These are phyloP conservation scores for Heterocephalus glaber DNA, from an alignment of 2,113 vertebrate species.

Conservation along the genomic window DNA sequence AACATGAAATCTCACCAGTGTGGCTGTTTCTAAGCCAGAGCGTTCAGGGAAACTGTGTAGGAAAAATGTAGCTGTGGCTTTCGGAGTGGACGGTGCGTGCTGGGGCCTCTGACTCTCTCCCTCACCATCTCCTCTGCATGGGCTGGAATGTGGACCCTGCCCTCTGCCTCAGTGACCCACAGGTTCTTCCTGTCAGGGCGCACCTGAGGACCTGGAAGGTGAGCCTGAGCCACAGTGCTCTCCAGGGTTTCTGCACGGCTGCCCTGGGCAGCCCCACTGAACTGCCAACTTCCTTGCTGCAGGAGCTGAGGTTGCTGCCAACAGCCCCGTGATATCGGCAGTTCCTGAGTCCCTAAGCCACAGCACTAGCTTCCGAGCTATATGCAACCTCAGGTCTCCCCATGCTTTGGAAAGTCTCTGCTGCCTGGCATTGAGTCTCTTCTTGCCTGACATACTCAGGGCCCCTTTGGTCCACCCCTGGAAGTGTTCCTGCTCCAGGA, in stretches of 20 bases:
- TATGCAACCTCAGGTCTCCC: too few species aligned
- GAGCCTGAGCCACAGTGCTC: accelerated
- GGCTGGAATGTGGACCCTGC: neutral
- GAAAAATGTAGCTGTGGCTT: accelerated
- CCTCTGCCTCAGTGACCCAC: neutral
- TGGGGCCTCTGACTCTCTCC: neutral
- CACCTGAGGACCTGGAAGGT: neutral
- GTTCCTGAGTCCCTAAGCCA: neutral
- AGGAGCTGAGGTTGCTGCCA: neutral
- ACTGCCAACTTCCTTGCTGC: accelerated
- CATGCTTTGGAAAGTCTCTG: too few species aligned
- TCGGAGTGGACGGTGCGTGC: neutral
- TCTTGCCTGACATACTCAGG: neutral
- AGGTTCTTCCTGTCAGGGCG: neutral
- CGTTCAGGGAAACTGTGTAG: accelerated
- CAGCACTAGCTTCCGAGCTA: neutral
- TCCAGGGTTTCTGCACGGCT: neutral
- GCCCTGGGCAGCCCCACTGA: accelerated
- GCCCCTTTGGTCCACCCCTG: neutral
- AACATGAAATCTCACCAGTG: accelerated
- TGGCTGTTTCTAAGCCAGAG: neutral
- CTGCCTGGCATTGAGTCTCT: too few species aligned
- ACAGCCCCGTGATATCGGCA: accelerated
- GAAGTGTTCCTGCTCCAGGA: neutral
- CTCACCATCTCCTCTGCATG: accelerated